Base-by-base conservation (phyloP, 1,140 invertebrate species). In the Aricia agestis region DNA sequence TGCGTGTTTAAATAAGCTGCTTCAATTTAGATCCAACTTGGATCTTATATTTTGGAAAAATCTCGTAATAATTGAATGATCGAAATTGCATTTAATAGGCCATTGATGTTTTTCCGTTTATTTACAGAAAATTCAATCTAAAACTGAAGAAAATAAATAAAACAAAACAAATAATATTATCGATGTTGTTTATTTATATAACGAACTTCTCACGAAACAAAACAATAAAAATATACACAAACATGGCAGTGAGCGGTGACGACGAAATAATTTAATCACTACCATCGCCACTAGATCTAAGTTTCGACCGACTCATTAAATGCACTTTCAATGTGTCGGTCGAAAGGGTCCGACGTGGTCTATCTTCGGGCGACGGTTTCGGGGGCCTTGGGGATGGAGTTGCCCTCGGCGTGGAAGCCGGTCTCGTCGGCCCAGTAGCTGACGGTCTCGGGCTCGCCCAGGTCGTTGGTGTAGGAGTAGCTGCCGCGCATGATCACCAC, bases 341-440 rank as follows among this genome's bases (percentile, higher is more conserved):
- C 52, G 59, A 66, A 70, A 69, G 1, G 19, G 17, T 13, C 45
- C 65, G 6, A 11, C 18, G 32, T 3, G 58, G 67, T 69, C 80
- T 82, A 84, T 80, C 79, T 78, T 69, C 80, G 79, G 66, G 78
- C 70, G 11, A 69, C 67, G 42, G 42, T 10, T 10, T 42, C 41
- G n/a, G 67, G 73, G 15, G 72, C n/a, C 69, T 86, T 84, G 61
- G 86, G 84, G 78, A 36, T 36, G 75, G 89, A 87, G 57, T 77
- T 76, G 32, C 87, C 83, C 57, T 86, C 81, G 10, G 93, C 86
- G 76, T 92, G 92, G 86, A 79, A 94, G 74, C 93, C 93, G 73
- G 84, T 90, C 77, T 93, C 93, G 73, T 93, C 93, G 72, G 93
- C 93, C 71, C 80, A 81, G 82, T 93, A 93, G 73, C 74, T 83